Evolutionary conservation across 2,113 vertebrate genomes (phyloP).

Genomic region (Heterotilapia buettikoferi): DNA sequence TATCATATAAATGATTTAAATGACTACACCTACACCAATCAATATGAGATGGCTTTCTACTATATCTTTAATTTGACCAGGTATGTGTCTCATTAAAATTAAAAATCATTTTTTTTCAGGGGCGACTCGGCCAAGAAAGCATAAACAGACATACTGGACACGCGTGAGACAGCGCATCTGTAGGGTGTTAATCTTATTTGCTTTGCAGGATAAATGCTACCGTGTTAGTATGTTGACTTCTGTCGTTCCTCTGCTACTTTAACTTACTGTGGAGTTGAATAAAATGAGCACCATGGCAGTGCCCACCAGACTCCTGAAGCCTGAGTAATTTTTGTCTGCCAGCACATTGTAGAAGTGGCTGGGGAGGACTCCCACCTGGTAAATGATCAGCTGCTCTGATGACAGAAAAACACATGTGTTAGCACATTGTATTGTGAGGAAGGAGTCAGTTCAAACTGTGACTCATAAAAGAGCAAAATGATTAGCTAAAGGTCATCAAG

Average conservation of each 20-base stretch:
- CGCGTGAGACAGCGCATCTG: fast-evolving
- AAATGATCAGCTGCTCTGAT: constrained; percentile 91
- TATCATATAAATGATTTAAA: neutral
- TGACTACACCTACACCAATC: neutral
- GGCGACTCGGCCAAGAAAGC: fast-evolving
- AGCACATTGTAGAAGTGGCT: constrained; percentile 90
- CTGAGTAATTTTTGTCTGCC: constrained; percentile 77
- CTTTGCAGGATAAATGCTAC: neutral
- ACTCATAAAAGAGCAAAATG: neutral
- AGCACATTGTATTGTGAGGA: neutral
- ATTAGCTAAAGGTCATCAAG: neutral
- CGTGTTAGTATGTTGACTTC: neutral
- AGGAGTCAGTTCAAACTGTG: neutral
- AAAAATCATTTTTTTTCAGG: fast-evolving
- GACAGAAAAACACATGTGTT: neutral
- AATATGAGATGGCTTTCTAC: neutral
- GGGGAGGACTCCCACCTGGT: constrained; percentile 91
- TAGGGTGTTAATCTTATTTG: neutral
- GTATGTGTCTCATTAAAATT: neutral
- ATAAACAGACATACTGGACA: neutral
- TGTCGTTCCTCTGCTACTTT: neutral
- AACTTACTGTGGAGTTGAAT: constrained; percentile 84
- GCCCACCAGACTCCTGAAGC: constrained; percentile 77
- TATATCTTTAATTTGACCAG: neutral
- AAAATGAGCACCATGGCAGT: constrained; percentile 80